phyloP scores from a whole-genome alignment of 2,113 vertebrate genomes.

The Ictalurus punctatus region DNA sequence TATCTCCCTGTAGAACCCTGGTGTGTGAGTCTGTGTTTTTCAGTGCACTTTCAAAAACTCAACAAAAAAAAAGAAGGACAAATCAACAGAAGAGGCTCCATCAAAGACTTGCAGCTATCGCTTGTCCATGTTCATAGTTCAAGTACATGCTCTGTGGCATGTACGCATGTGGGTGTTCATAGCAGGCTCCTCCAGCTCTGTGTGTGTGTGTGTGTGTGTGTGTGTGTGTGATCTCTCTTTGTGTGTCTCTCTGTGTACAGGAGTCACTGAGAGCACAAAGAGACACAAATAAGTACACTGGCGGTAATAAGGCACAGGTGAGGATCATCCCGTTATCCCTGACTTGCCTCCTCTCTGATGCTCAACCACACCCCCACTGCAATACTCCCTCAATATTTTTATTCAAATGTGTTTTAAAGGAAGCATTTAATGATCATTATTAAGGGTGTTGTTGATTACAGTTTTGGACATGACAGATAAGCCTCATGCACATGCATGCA shows the following conservation, averaged over 20 bases:
- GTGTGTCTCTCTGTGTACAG: not conserved
- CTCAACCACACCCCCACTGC: not conserved
- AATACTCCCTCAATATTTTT: not conserved
- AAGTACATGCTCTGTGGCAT: not conserved
- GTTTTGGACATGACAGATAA: no score
- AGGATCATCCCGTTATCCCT: not conserved
- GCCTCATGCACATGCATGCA: no score
- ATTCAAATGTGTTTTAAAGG: not conserved
- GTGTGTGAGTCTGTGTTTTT: not conserved
- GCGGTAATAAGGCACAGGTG: not conserved
- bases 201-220: no score
- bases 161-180: not conserved
- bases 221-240: no score
- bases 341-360: not conserved
- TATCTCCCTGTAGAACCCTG: not conserved
- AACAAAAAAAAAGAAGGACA: not conserved
- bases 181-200: not conserved
- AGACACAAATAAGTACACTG: not conserved
- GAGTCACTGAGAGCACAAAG: not conserved
- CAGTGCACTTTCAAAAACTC: not conserved
- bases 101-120: not conserved
- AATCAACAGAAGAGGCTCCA: not conserved
- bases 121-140: not conserved
- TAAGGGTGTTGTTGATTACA: not conserved
- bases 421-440: not conserved